These are phyloP conservation scores for Neolamprologus falcicula DNA, from an alignment of 2,113 vertebrate genomes.

Conservation along the genomic window DNA sequence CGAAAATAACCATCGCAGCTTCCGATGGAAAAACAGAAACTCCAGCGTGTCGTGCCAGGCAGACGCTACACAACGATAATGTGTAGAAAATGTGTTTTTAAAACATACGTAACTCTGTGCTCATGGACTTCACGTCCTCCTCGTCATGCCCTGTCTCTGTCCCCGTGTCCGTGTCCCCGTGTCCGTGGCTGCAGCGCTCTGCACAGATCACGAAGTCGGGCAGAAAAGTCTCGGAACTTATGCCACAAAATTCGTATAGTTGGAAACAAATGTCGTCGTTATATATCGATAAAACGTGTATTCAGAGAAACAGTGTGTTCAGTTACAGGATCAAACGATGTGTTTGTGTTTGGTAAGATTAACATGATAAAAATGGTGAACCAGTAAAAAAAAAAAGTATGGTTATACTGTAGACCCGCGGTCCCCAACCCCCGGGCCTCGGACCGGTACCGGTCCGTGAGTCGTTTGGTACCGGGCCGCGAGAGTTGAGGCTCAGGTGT, in stretches of 20 bases:
- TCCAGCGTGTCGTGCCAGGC: not conserved
- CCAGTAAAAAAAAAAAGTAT: not conserved
- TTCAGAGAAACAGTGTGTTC: not conserved
- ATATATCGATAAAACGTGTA: accelerated
- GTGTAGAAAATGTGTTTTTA: not conserved
- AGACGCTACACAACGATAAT: not conserved
- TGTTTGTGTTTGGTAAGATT: not conserved
- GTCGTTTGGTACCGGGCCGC: no score
- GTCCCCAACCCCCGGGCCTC: no score
- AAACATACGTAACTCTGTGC: not conserved
- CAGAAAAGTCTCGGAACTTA: not conserved
- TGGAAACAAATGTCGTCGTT: not conserved
- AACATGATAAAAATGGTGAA: accelerated
- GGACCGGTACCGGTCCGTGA: no score
- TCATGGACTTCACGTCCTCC: not conserved
- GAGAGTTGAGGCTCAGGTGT: no score
- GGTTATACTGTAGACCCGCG: accelerated
- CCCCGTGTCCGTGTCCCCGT: not conserved
- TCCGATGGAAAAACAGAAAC: not conserved
- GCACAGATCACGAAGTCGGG: not conserved
- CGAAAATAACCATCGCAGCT: not conserved
- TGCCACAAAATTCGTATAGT: not conserved
- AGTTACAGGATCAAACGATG: accelerated
- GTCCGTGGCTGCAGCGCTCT: not conserved
- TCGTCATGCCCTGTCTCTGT: not conserved